Evolutionary conservation across 2,888 invertebrate species (phyloP), one percentile per base, ranked within the genome.

Genomic region (Romanomermis culicivorax): DNA sequence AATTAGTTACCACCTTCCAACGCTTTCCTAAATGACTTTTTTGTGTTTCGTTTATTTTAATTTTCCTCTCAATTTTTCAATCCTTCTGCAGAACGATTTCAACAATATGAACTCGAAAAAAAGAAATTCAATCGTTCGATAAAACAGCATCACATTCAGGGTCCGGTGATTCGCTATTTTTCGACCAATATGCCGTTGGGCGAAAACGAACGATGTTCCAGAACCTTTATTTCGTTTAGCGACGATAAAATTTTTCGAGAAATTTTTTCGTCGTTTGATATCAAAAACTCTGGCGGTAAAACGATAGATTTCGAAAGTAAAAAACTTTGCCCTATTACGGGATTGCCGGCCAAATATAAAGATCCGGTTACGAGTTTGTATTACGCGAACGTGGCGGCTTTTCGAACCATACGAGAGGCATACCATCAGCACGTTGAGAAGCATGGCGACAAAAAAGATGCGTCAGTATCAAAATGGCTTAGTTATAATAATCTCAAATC

Each of bases 341-440:
- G 73, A 17, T 64, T 70, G 61, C 82, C 83, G 56, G 93, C 95
- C 0, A 82, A 83, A 64, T 95, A 93, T 72, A 79, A 83, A 64
- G 97, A 97, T 70, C 95, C 97, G 0, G 78, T 93, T 52, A 93
- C 95, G 0, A 81, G 83, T 59, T 76, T 86, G 36, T 88, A 93
- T 0, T 97, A 87, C 69, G 79, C 84, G 63, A 87, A 83, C 64
- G 77, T 83, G 1, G 82, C 83, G 63, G 85, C 88, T 0, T 91
- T 91, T 72, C 80, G 83, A 61, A 80, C 88, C 17, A 78, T 95
- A 4, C 77, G 93, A 17, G 83, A 86, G 64, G 83, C 86, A 0
- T 89, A 89, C 70, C 85, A 85, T 70, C 81, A 85, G 64, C 84
- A 85, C 67, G 24, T 50, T 20, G 85, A 87, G 63, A 78, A 80